A percentile compares a stretch with the other conserved stretches of the same genome.
Conservation (phyloP, 2,888 invertebrate species). For the Hesperia comma region DNA sequence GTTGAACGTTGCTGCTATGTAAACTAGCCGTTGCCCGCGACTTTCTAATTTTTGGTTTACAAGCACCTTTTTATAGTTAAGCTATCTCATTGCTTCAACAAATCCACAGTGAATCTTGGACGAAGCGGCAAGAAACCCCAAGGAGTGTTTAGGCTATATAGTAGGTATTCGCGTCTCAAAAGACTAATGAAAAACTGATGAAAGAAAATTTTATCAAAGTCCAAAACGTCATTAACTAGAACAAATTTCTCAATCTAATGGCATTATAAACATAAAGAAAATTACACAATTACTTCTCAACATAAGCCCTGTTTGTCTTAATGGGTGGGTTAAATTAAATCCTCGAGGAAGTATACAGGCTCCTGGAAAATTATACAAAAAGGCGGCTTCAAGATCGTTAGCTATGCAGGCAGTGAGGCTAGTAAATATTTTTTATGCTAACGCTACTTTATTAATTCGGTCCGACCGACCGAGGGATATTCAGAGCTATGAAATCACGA, state of each 20-base stretch:
- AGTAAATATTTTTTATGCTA: constrained; percentile 39
- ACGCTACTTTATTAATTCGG: constrained; percentile 40
- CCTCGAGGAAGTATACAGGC: constrained; percentile 15
- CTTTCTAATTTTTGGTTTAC: too few relatives aligned
- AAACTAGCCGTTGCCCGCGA: too few relatives aligned
- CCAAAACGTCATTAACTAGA: not conserved
- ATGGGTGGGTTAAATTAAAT: constrained; percentile 20
- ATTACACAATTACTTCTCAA: constrained; percentile 5
- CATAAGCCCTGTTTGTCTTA: constrained; percentile 17
- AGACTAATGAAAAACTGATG: too few relatives aligned
- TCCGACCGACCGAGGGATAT: constrained; percentile 2
- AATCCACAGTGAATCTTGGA: too few relatives aligned
- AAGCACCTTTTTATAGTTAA: too few relatives aligned
- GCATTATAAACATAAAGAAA: constrained; percentile 2
- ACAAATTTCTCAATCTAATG: not conserved
- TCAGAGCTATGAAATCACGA: too few relatives aligned
- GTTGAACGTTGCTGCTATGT: too few relatives aligned
- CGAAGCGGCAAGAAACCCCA: too few relatives aligned
- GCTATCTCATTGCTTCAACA: too few relatives aligned
- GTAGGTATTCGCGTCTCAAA: too few relatives aligned
- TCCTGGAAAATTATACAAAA: constrained; percentile 18
- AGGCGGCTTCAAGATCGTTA: constrained; percentile 10
- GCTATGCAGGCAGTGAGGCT: constrained; percentile 23
- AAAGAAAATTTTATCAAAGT: too few relatives aligned
- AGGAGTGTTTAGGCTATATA: too few relatives aligned